Evolutionary conservation across 2,888 invertebrate species (phyloP).

Genomic region (Cetonia aurata): DNA sequence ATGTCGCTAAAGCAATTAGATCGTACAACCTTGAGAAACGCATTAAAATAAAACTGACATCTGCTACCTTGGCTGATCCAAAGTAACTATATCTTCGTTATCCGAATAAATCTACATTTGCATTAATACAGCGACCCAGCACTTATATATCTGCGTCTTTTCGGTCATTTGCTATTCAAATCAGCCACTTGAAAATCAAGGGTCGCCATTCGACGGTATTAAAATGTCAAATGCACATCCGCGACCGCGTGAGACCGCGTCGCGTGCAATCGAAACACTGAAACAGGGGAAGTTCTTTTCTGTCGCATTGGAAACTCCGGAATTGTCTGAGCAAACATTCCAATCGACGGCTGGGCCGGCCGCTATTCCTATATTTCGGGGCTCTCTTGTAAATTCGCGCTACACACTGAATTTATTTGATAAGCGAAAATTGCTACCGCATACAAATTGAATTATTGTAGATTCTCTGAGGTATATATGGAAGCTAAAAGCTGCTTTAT

Average conservation of each 20-base stretch:
- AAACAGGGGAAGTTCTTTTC: constrained; percentile 20
- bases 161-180: constrained; percentile 30
- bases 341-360: constrained; percentile 8
- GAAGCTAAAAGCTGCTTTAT: constrained; percentile 6
- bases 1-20: not conserved
- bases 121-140: constrained; percentile 17
- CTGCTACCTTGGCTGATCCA: too few relatives aligned
- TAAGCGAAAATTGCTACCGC: constrained; percentile 26
- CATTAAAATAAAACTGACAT: not conserved
- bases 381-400: constrained; percentile 26
- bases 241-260: constrained; percentile 2
- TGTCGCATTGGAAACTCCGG: constrained; percentile 12
- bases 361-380: not conserved
- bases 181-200: constrained; percentile 29
- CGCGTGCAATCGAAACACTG: constrained; percentile 7
- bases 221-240: constrained; percentile 26
- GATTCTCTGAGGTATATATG: constrained; percentile 12
- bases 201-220: constrained; percentile 18
- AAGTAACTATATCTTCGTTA: constrained; percentile 20
- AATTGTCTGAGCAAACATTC: constrained; percentile 26
- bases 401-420: constrained; percentile 27
- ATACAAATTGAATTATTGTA: constrained; percentile 30
- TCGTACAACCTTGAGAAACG: not conserved
- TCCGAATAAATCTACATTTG: constrained; percentile 26
- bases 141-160: constrained; percentile 12